Evolutionary conservation across 2,797 vertebrate species (phyloP).

Genomic region (Adrianichthys oophorus): DNA sequence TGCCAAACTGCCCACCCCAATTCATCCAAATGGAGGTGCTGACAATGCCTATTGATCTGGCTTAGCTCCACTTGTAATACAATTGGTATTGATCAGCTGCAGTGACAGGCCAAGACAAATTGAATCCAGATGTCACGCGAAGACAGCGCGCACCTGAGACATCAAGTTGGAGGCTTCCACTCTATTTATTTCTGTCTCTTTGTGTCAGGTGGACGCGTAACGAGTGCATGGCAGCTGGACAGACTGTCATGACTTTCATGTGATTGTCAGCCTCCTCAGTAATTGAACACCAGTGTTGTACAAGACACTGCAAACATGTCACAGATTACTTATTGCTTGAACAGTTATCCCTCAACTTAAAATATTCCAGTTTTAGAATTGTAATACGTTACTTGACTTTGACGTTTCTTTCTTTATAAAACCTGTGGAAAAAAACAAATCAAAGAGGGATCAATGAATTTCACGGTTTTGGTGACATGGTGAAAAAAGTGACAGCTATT

Average conservation of each 20-base stretch:
- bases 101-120: slow-evolving; percentile 61
- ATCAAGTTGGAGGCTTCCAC: slow-evolving; percentile 28
- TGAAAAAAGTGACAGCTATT: too few relatives aligned
- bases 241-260: slow-evolving; percentile 47
- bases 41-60: slow-evolving; percentile 60
- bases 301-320: slow-evolving; percentile 17
- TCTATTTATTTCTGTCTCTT: slow-evolving; percentile 40
- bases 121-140: slow-evolving; percentile 46
- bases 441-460: too few relatives aligned
- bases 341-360: too few relatives aligned
- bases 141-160: slow-evolving; percentile 22
- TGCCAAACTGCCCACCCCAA: slow-evolving; percentile 43
- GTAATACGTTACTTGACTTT: too few relatives aligned
- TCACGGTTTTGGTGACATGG: too few relatives aligned
- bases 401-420: too few relatives aligned
- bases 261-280: slow-evolving; percentile 39
- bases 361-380: too few relatives aligned
- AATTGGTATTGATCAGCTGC: slow-evolving; percentile 70
- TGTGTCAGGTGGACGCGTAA: slow-evolving; percentile 30
- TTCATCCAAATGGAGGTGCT: slow-evolving; percentile 60
- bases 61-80: slow-evolving; percentile 61
- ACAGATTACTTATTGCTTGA: too few relatives aligned
- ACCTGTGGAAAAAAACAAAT: too few relatives aligned
- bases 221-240: slow-evolving; percentile 25
- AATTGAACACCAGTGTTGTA: slow-evolving; percentile 43